A percentile compares a stretch with the other conserved stretches of the same genome.
Conservation (phyloP, 2,797 vertebrate species). For the Aviceda leuphotes region DNA sequence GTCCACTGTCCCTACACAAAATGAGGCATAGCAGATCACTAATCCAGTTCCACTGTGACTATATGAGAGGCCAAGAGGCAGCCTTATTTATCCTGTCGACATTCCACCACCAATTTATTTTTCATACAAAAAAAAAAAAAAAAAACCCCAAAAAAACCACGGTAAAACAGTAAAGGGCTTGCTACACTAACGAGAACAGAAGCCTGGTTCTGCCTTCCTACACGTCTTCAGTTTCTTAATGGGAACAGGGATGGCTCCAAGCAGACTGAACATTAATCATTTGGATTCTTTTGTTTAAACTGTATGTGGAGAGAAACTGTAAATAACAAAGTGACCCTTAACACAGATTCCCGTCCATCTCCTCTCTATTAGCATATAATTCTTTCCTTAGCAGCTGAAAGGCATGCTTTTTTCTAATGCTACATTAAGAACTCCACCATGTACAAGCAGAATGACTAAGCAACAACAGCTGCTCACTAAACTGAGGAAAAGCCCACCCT, state of each 20-base stretch:
- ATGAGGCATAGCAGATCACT: neutral
- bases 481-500: neutral
- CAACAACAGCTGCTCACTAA: neutral
- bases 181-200: neutral
- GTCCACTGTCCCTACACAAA: neutral
- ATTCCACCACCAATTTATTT: neutral
- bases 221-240: neutral
- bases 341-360: neutral
- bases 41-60: neutral
- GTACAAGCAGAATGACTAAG: neutral
- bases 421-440: neutral
- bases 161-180: neutral
- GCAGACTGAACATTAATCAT: conserved; percentile 1
- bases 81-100: neutral
- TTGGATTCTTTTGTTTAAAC: conserved; percentile 26
- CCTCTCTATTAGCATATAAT: neutral
- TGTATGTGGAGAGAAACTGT: neutral
- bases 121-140: too few species aligned
- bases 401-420: neutral
- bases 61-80: neutral
- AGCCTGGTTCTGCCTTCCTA: neutral
- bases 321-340: conserved; percentile 39
- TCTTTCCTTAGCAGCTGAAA: neutral
- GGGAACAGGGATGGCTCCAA: neutral
- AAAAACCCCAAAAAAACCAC: too few species aligned